Base-by-base conservation (phyloP, 1,140 invertebrate species). In the Drosophila pseudoobscura region DNA sequence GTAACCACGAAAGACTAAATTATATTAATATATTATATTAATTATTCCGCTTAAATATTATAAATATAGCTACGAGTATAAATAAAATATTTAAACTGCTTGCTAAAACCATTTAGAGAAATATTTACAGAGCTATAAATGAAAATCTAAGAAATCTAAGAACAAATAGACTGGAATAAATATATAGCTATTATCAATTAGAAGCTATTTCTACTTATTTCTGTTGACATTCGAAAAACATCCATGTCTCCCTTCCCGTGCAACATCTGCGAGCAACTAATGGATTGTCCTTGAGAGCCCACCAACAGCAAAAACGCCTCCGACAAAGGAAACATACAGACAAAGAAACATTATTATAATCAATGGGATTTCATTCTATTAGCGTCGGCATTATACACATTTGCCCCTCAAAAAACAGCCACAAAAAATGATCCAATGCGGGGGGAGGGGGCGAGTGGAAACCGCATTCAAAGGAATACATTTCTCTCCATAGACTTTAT, bases 291-390 rank as follows among this genome's bases (percentile, higher is more conserved):
- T 47, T 46, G 22, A 53, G 56, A 44, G 56, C 31, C 55, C 43
- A 55, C 4, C 7, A 24, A 44, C 41, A 29, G 31, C 44, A 68
- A 44, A 44, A 6, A 66, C 65, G 29, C 17, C 46, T 13, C 11
- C 22, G 31, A 35, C 20, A 15, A 26, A 49, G 24, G 31, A 43
- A 69, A 64, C 60, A 69, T 77, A 65, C 60, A 65, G 73, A 84
- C 80, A 63, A 57, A 54, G 64, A n/a, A 59, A 53, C 72, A 73
- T 61, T 72, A 76, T 71, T 77, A 58, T 80, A 87, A 85, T 87
- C 80, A 84, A 85, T 87, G 87, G 66, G 52, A 75, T 59, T 78
- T 78, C 62, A 75, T 71, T 65, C 65, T 78, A 80, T 78, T 82
- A 70, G 61, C 73, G 39, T 58, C 41, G 50, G 71, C 54, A 66